Evolutionary conservation across 2,113 vertebrate genomes (phyloP), one percentile per base, ranked within the genome.

Genomic region (Myotis yumanensis): DNA sequence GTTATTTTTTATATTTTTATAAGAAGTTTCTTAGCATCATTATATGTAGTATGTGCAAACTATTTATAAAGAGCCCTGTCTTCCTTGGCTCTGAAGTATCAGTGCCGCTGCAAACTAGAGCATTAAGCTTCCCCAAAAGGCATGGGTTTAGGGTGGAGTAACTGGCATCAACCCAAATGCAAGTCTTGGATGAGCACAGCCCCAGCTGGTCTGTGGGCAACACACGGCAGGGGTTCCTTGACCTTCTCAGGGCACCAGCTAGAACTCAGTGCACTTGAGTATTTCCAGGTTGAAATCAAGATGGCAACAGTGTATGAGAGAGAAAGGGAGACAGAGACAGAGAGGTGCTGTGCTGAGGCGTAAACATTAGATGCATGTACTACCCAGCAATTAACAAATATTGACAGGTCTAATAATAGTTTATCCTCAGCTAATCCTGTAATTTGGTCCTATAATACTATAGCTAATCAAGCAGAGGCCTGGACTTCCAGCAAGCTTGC

Each of bases 341-440:
- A 11, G 57, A 1, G 59, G 64, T 54, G 1, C 25, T 59, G 7
- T 64, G 7, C 11, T 23, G 71, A 90, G 12, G 25, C 32, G 4
- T 28, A 68, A 54, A 90, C 73, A 75, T 32, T 69, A 94, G 37
- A 77, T 48, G 28, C 17, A 93, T 35, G n/a, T 28, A 59, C 89
- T 94, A 96, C 72, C 68, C 76, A 92, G 89, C 66, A 94, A 85
- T 91, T 76, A 96, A 88, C 28, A 83, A 93, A 93, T 86, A 97
- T 83, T 89, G 95, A 89, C 95, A 94, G 72, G n/a, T 76, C 89
- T 96, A 95, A 97, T 92, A 96, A 96, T 93, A 97, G 75, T 71
- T 95, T 80, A 95, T 92, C 97, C 95, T 85, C 66, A 66, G 75
- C 25, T 97, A 97, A 97, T 96, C 96, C 92, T 93, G 37, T 93